Conservation (phyloP, 2,888 invertebrate species). For the Drosophila borborema region DNA sequence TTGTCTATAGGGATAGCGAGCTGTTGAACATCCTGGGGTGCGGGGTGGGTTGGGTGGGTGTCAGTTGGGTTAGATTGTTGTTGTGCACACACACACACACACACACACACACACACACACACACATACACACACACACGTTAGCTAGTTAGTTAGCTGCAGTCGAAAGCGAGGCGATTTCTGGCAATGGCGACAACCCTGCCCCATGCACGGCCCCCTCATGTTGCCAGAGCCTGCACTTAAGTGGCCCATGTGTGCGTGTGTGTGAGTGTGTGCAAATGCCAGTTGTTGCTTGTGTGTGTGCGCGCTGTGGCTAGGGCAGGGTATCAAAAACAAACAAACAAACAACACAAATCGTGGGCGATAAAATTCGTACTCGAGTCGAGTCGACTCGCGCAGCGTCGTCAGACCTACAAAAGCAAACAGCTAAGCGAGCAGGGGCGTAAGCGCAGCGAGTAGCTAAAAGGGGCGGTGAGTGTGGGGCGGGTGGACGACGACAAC, state of each 20-base stretch:
- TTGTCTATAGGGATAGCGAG: not conserved
- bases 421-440: constrained; percentile 27
- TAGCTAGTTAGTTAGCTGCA: constrained; percentile 48
- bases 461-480: no score
- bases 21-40: not conserved
- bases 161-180: constrained; percentile 39
- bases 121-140: constrained; percentile 26
- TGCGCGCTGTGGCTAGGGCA: constrained; percentile 42
- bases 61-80: no score
- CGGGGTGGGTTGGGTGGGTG: not conserved
- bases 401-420: constrained; percentile 36
- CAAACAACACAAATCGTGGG: constrained; percentile 67
- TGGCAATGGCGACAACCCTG: constrained; percentile 46
- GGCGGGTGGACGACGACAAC: not conserved
- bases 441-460: not conserved
- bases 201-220: not conserved
- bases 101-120: constrained; percentile 1
- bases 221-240: constrained; percentile 30
- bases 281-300: constrained; percentile 29
- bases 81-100: constrained; percentile 1
- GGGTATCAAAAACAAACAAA: constrained; percentile 71
- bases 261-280: constrained; percentile 43
- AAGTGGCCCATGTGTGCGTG: constrained; percentile 43
- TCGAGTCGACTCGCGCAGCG: constrained; percentile 21
- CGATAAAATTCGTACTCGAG: constrained; percentile 70